A percentile compares a stretch with the other conserved stretches of the same genome.
Evolutionary conservation across 2,888 invertebrate genomes (phyloP).

Genomic region (Monoplex corrugatus): DNA sequence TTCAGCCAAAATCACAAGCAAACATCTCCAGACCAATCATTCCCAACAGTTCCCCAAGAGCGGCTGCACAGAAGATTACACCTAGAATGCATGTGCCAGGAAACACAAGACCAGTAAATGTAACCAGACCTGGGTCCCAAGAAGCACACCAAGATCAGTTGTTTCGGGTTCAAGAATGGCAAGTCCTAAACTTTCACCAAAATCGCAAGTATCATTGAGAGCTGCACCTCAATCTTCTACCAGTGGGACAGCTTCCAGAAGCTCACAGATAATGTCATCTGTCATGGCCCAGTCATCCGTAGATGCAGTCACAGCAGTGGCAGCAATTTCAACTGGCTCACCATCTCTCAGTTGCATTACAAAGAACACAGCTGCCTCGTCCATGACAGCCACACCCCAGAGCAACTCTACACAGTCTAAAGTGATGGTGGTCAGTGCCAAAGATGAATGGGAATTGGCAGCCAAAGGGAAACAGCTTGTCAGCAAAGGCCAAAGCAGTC

Average conservation of each 20-base stretch:
- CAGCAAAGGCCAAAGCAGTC: not conserved
- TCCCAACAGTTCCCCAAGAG: not conserved
- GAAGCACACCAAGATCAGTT: not conserved
- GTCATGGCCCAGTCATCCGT: not conserved
- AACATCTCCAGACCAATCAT: not conserved
- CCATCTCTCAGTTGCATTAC: not conserved
- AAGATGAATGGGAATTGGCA: constrained; percentile 38
- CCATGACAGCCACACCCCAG: not conserved
- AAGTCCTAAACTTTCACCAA: not conserved
- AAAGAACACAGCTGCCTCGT: not conserved
- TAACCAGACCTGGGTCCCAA: no score
- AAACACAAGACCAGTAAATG: no score
- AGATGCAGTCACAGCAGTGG: not conserved
- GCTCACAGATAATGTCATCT: not conserved
- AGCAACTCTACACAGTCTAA: not conserved
- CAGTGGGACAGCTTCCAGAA: not conserved
- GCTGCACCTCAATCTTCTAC: not conserved
- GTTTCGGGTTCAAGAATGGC: not conserved
- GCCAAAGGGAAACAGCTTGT: not conserved
- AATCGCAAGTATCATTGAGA: not conserved
- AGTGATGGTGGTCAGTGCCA: not conserved
- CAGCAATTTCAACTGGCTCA: not conserved
- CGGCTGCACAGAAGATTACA: not conserved
- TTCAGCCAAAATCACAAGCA: no score
- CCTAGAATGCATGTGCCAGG: not conserved